Evolutionary conservation across 2,113 vertebrate species (phyloP), one percentile per base, ranked within the genome.

Genomic region (Sphyrna mokarran): DNA sequence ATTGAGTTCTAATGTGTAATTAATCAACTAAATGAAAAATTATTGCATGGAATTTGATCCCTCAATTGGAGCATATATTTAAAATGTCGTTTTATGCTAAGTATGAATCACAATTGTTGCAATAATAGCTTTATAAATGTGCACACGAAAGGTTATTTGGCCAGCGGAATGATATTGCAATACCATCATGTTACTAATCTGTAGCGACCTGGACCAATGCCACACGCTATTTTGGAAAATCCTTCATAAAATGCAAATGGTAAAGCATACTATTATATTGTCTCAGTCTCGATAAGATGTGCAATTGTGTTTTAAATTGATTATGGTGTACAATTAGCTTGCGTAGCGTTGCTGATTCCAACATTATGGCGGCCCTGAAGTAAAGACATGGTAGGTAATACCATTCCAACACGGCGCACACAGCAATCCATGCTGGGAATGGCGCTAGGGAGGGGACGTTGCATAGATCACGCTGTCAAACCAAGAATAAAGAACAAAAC

Each of bases 11-110:
- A 37, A 94, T 72, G 11, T 72, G 69, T 72, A 16, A 76, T 76
- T 95, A 72, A 95, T 95, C 14, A 72, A 72, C 23, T 48, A 43
- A 48, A 43, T 70, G 93, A 69, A 48, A 48, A 94, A 70, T 94
- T 94, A 70, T 10, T 70, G 22, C 40, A 94, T 70, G 69, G 69
- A 9, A 95, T 95, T 48, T 95, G 29, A 95, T 72, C 22, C 26
- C 37, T 70, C 48, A 94, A 40, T 70, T 69, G 66, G 61, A 68
- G 20, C 16, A 69, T 68, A 40, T 68, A 70, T 0, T 43, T 70
- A 68, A 94, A 68, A 43, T 69, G 90, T 70, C 63, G 66, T 6
- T 63, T 93, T 48, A 43, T 14, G 6, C 22, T 95, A 94, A 95
- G 37, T 95, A 48, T 72, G 18, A 95, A 72, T 95, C 93, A 95